Conservation (phyloP, 2,888 invertebrate species). For the Holacanthella duospinosa region DNA sequence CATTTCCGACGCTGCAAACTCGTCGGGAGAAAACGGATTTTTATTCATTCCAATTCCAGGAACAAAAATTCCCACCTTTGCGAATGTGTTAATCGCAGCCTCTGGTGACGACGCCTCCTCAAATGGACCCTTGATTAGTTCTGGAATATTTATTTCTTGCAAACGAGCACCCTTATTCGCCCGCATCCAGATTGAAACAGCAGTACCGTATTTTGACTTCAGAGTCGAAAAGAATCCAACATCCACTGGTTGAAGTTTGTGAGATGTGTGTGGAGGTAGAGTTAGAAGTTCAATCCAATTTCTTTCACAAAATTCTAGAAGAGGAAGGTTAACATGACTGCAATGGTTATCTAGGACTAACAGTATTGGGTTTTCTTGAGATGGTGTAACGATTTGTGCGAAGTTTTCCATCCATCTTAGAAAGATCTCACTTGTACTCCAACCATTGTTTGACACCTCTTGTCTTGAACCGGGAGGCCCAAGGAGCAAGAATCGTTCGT, state of each 20-base stretch:
- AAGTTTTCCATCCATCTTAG: constrained; percentile 9
- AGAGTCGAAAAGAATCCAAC: constrained; percentile 12
- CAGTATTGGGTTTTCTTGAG: constrained; percentile 4
- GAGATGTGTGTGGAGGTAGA: constrained; percentile 14
- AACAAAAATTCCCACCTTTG: neutral
- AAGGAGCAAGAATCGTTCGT: too few relatives aligned
- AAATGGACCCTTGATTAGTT: neutral
- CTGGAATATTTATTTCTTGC: constrained; percentile 11
- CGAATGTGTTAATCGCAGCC: neutral
- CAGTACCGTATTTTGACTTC: neutral
- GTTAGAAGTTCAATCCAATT: constrained; percentile 11
- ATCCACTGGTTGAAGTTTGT: constrained; percentile 15
- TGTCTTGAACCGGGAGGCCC: neutral
- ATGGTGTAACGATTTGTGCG: too few relatives aligned
- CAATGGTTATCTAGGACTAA: constrained; percentile 11
- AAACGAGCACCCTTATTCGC: neutral
- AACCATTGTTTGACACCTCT: neutral
- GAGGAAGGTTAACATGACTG: neutral
- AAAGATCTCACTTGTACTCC: constrained; percentile 6
- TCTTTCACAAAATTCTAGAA: neutral
- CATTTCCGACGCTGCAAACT: too few relatives aligned
- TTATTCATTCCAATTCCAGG: too few relatives aligned
- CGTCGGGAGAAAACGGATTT: too few relatives aligned
- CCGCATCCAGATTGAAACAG: neutral
- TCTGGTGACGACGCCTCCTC: too few relatives aligned